These are phyloP conservation scores for Sylvilagus bachmani DNA, from an alignment of 2,113 vertebrate genomes.

Conservation along the genomic window DNA sequence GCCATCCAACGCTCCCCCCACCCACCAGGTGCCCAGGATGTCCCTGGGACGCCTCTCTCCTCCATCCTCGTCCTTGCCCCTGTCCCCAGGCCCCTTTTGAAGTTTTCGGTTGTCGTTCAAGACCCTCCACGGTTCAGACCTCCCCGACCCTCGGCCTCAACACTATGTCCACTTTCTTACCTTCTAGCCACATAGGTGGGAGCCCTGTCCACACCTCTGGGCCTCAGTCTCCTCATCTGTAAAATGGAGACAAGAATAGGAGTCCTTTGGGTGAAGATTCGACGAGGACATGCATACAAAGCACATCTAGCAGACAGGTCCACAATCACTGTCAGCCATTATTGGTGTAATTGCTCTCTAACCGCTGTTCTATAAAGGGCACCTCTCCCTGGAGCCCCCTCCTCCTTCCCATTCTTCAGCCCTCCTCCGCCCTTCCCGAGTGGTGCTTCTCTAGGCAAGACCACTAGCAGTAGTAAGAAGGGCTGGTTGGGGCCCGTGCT, in stretches of 20 bases:
- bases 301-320: not conserved
- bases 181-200: not conserved
- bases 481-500: not conserved
- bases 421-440: not conserved
- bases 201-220: not conserved
- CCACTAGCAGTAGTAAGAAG: not conserved
- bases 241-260: not conserved
- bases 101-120: not conserved
- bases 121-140: not conserved
- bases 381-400: not conserved
- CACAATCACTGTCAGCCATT: not conserved
- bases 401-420: not conserved
- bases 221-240: constrained; percentile 14
- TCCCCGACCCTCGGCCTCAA: not conserved
- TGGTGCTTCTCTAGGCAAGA: not conserved
- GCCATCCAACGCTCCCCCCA: not conserved
- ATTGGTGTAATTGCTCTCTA: not conserved
- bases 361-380: too few relatives aligned
- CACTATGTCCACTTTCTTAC: not conserved
- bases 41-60: not conserved
- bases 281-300: not conserved
- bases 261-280: not conserved
- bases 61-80: not conserved
- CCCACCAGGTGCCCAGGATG: not conserved
- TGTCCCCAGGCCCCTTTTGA: not conserved